Evolutionary conservation across 2,113 vertebrate genomes (phyloP).

Genomic region (Pardalotus punctatus): DNA sequence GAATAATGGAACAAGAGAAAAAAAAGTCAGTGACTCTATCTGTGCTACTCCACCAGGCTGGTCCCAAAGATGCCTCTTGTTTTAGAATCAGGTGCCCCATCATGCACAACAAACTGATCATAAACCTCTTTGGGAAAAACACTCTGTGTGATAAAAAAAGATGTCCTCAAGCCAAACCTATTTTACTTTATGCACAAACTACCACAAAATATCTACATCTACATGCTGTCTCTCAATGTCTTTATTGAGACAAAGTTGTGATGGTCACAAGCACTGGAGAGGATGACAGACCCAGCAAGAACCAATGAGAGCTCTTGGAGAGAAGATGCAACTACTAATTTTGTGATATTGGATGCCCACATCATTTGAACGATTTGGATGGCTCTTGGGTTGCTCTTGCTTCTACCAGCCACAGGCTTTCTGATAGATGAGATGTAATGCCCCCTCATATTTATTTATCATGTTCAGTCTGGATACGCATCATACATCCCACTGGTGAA

Average conservation of each 20-base stretch:
- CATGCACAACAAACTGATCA: neutral
- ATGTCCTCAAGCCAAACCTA: neutral
- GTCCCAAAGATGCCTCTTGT: neutral
- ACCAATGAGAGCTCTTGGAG: accelerated
- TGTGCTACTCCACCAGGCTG: neutral
- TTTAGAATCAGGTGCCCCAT: neutral
- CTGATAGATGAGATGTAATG: neutral
- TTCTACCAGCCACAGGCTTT: neutral
- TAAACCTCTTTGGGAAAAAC: neutral
- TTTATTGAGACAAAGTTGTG: neutral
- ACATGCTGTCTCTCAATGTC: neutral
- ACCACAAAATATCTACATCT: neutral
- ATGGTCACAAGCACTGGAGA: neutral
- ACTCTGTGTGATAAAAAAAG: accelerated
- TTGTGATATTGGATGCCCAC: neutral
- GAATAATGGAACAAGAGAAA: neutral
- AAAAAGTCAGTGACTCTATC: neutral
- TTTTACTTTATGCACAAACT: neutral
- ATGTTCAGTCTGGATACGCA: neutral
- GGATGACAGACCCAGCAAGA: neutral
- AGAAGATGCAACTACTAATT: neutral
- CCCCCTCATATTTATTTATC: neutral
- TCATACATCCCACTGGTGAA: neutral
- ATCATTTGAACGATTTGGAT: neutral
- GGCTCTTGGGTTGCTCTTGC: neutral